Percentiles rank a stretch among this genome's conserved stretches.
These are phyloP conservation scores for Poecilobothrus nobilitatus DNA, from an alignment of 2,888 invertebrate species.

Conservation along the genomic window DNA sequence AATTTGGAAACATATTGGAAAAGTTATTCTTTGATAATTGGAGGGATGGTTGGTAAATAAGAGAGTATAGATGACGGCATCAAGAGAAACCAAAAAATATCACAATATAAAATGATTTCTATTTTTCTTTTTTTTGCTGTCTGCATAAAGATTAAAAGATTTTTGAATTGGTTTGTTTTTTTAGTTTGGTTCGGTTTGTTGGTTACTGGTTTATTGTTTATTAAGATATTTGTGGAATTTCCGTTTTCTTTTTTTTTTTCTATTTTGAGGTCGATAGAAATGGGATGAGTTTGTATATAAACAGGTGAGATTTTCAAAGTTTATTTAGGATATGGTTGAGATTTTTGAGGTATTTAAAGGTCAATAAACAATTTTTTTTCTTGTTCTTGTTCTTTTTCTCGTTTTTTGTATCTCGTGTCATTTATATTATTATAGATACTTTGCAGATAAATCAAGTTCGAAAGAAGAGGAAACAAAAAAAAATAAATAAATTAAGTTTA, in stretches of 20 bases:
- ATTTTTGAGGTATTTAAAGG: slow-evolving; percentile 1
- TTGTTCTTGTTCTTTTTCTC: background rate
- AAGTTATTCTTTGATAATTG: background rate
- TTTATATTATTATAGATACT: no score
- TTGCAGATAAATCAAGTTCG: no score
- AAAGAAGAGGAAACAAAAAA: no score
- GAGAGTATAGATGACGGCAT: background rate
- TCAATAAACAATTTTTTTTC: background rate
- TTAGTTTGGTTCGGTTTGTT: no score
- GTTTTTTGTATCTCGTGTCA: no score
- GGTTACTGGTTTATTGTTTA: background rate
- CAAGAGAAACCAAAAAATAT: no score
- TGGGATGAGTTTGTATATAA: background rate
- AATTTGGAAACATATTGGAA: background rate
- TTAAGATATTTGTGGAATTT: background rate
- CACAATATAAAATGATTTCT: no score
- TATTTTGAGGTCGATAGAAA: background rate
- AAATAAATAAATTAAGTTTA: no score
- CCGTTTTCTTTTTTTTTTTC: background rate
- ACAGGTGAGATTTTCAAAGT: background rate
- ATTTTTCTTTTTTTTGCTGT: background rate
- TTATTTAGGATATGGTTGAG: background rate
- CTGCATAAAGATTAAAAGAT: background rate
- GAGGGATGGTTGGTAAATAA: no score
- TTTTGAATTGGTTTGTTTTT: background rate